Evolutionary conservation across 2,797 vertebrate genomes (phyloP).

Genomic region (Pseudomugil gertrudae): DNA sequence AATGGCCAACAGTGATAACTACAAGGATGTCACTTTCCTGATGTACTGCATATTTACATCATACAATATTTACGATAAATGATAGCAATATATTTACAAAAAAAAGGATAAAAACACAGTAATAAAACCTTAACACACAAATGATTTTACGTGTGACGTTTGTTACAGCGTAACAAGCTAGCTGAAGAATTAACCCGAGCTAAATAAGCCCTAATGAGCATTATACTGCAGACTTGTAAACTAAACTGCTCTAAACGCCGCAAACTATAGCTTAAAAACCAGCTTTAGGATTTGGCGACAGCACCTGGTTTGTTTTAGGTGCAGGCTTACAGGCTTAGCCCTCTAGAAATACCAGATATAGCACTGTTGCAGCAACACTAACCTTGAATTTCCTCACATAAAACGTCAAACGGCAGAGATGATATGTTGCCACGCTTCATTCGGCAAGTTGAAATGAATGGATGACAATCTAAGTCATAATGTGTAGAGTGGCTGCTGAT

Average conservation of each 20-base stretch:
- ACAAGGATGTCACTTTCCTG: conserved; percentile 33
- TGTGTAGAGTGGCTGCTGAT: background rate
- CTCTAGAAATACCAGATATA: conserved; percentile 39
- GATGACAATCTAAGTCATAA: conserved; percentile 1
- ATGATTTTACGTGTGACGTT: background rate
- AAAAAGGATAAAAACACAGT: background rate
- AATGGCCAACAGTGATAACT: conserved; percentile 17
- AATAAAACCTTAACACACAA: background rate
- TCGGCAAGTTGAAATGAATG: background rate
- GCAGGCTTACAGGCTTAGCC: conserved; percentile 60
- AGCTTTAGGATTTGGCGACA: conserved; percentile 13
- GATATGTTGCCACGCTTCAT: background rate
- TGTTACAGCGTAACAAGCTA: conserved; percentile 21
- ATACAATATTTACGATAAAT: background rate
- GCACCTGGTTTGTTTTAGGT: conserved; percentile 22
- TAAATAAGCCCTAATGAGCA: background rate
- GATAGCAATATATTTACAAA: background rate
- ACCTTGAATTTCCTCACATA: conserved; percentile 67
- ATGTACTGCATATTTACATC: background rate
- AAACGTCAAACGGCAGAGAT: conserved; percentile 18
- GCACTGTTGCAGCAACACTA: conserved; percentile 29
- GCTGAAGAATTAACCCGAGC: background rate
- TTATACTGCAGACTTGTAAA: background rate
- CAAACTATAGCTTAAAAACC: background rate
- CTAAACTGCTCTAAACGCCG: background rate